Conservation (phyloP, 2,888 invertebrate species). For the Thalpophila matura region DNA sequence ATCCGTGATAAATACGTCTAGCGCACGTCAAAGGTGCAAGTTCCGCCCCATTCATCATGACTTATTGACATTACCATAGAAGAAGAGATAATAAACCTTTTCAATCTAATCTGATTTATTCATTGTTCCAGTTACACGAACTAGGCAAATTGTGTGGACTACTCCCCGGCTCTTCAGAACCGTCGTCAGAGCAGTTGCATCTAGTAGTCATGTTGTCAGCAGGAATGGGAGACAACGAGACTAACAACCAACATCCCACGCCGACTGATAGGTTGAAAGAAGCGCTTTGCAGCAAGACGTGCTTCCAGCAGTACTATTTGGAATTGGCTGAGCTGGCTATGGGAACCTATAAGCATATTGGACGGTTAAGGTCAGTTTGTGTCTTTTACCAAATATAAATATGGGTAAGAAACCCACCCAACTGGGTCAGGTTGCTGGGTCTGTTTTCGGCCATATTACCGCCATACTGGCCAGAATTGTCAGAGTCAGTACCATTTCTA, state of each 20-base stretch:
- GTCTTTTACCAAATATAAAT: too few species aligned
- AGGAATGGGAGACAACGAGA: constrained; percentile 95
- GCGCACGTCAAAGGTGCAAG: too few species aligned
- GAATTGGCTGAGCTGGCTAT: constrained; percentile 98
- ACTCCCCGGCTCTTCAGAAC: constrained; percentile 94
- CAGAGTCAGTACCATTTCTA: too few species aligned
- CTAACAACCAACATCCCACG: constrained; percentile 84
- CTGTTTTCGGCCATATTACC: too few species aligned
- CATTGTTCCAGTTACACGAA: constrained; percentile 92
- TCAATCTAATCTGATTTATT: neutral
- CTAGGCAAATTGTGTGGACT: constrained; percentile 97
- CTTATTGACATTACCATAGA: too few species aligned
- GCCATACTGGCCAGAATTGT: too few species aligned
- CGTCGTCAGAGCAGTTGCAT: constrained; percentile 97
- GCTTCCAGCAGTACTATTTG: constrained; percentile 97
- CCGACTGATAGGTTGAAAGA: constrained; percentile 96
- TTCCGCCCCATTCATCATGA: too few species aligned
- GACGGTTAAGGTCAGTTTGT: constrained; percentile 89
- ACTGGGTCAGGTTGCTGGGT: too few species aligned
- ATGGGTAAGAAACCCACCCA: too few species aligned
- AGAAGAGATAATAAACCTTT: neutral
- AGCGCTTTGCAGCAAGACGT: constrained; percentile 96
- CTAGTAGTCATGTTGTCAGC: constrained; percentile 97
- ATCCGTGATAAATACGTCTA: too few species aligned
- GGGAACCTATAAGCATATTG: constrained; percentile 99